Conservation (phyloP, 2,888 invertebrate genomes). For the Athrips mouffetella region DNA sequence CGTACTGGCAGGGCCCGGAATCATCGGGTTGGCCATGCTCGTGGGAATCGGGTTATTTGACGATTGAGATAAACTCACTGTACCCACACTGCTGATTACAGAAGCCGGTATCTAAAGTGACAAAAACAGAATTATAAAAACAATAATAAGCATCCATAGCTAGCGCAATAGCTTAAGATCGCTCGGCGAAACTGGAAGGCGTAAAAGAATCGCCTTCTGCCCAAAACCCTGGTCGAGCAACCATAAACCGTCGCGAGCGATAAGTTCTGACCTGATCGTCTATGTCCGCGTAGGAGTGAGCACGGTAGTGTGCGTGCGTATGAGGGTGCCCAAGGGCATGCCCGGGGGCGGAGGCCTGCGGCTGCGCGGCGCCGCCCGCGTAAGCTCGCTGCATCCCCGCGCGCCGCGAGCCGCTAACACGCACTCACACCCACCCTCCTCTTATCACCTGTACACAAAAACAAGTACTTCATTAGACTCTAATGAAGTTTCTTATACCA, state of each 20-base stretch:
- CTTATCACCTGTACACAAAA: conserved; percentile 30
- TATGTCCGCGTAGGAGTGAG: conserved; percentile 62
- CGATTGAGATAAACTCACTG: conserved; percentile 72
- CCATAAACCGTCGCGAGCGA: too few relatives aligned
- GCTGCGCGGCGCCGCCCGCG: conserved; percentile 71
- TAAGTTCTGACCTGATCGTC: conserved; percentile 64
- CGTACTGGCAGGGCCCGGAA: conserved; percentile 37
- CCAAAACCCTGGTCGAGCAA: too few relatives aligned
- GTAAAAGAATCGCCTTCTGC: too few relatives aligned
- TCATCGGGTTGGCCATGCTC: conserved; percentile 68
- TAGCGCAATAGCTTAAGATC: too few relatives aligned
- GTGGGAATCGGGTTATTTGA: conserved; percentile 58
- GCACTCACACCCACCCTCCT: conserved; percentile 64
- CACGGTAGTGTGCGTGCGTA: conserved; percentile 39
- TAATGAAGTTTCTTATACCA: too few relatives aligned
- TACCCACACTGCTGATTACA: conserved; percentile 78
- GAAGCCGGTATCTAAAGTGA: conserved; percentile 74
- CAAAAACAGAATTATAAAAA: conserved; percentile 26
- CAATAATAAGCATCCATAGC: neutral
- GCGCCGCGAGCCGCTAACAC: conserved; percentile 68
- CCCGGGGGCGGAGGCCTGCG: conserved; percentile 60
- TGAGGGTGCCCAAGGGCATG: conserved; percentile 40
- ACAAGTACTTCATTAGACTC: neutral
- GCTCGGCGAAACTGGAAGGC: too few relatives aligned
- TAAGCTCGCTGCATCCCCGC: conserved; percentile 74